Evolutionary conservation across 2,797 vertebrate species (phyloP), one percentile per base, ranked within the genome.

Genomic region (Psittacula echo): DNA sequence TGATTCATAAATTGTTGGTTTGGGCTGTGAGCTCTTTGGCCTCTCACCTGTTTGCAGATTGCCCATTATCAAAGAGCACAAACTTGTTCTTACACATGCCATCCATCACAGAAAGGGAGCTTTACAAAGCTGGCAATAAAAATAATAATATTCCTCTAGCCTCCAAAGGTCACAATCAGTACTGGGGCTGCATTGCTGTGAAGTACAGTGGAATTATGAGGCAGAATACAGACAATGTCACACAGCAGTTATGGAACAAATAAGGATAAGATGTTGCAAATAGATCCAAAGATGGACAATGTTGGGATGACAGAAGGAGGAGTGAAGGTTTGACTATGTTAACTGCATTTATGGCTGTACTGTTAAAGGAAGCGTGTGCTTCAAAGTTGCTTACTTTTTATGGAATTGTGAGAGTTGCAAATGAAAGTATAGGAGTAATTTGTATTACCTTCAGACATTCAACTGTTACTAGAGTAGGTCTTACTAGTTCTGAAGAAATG

Each of bases 1-100:
- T 54, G 37, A 26, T 65, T 32, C 30, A 5, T 47, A 53, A 58
- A 12, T 45, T 54, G 23, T 53, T 6, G 0, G 5, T 87, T 84
- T 83, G 47, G 30, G 10, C 73, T 81, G 20, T 64, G 62, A 73
- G 39, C 39, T 76, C 17, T 81, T 80, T 78, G n/a, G 27, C 9
- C 62, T 86, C 44, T 81, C 50, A 84, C 42, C 39, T 68, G 27
- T 54, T 85, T 90, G 53, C 53, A 66, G 62, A 75, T 56, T 45
- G 7, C 26, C 32, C 1, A 2, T 83, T 89, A 26, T 74, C 53
- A 81, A 72, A 83, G 44, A 93, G n/a, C 30, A 51, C 50, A 78
- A 44, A 37, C 29, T 85, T 17, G 0, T 82, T 89, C 23, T 72
- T 58, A 16, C 0, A 1, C 1, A 0, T 86, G 42, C 19, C 15